Evolutionary conservation across 2,888 invertebrate species (phyloP), one percentile per base, ranked within the genome.

Genomic region (Brachyptera risi): DNA sequence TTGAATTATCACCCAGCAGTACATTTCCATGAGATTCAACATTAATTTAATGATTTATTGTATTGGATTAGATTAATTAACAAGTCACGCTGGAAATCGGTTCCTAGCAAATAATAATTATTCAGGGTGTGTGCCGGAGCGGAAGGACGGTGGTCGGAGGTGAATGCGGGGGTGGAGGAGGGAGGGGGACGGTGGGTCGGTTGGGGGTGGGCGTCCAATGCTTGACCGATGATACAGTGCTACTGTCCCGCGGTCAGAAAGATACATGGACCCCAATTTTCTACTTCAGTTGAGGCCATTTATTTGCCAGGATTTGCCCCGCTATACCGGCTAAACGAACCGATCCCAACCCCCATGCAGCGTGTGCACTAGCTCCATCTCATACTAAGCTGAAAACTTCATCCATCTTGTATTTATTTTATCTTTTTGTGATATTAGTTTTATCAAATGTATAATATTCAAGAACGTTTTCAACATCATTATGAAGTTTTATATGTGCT

Each of bases 201-300:
- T 3, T 3, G 42, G 42, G 13, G 3, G n/a, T 2, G n/a, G 38
- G 38, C 13, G 17, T 21, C n/a, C 57, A 50, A 61, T 61, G 61
- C 61, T 58, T 61, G 61, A 61, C 61, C 61, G 61, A 61, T 61
- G 61, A 61, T 61, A 58, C 51, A 61, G 58, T 21, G 31, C 57
- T 40, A 58, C 61, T 61, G 61, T 61, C 61, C 57, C 50, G 58
- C 38, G 61, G 56, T 61, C 58, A 51, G 57, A 61, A 51, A 42
- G 61, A 58, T 58, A 61, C 61, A 61, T 51, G 58, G 57, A 37
- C 61, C 47, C 61, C 61, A 61, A 61, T 61, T 61, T 61, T 61
- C 61, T 61, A 61, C 61, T 61, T 27, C 61, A 61, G 61, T 61
- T 58, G 61, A 57, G 49, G 40, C 61, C 61, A 61, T 61, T 61